Percentiles rank a stretch among this genome's conserved stretches.
These are phyloP conservation scores for Drosophila eugracilis DNA, from an alignment of 1,140 invertebrate genomes.

Conservation along the genomic window DNA sequence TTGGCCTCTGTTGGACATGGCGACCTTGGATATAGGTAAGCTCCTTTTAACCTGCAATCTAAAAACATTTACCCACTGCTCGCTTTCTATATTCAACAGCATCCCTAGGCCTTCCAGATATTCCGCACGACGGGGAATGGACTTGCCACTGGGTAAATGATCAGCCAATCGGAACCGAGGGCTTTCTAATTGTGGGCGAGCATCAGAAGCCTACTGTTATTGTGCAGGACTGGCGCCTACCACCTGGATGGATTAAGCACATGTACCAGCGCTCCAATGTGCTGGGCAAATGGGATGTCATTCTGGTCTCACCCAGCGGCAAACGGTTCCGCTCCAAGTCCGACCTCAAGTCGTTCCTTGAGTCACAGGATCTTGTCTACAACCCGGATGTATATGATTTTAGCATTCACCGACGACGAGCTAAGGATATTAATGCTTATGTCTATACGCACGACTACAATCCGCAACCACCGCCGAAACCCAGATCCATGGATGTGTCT, in stretches of 20 bases:
- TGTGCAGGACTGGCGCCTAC: slow-evolving; percentile 90
- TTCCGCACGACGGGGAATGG: slow-evolving; percentile 86
- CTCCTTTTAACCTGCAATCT: too few relatives aligned
- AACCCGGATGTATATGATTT: slow-evolving; percentile 87
- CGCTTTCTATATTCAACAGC: slow-evolving; percentile 22
- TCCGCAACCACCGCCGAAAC: slow-evolving; percentile 65
- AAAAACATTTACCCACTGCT: not conserved
- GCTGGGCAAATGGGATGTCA: slow-evolving; percentile 92
- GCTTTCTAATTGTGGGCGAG: slow-evolving; percentile 84
- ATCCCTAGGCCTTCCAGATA: slow-evolving; percentile 70
- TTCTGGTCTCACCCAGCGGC: slow-evolving; percentile 89
- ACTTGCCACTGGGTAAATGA: slow-evolving; percentile 88
- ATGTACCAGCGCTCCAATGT: slow-evolving; percentile 89
- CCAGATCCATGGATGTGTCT: slow-evolving; percentile 55
- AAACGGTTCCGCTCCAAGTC: slow-evolving; percentile 87
- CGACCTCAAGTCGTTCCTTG: slow-evolving; percentile 87
- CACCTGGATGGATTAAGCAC: slow-evolving; percentile 91
- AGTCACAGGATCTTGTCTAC: slow-evolving; percentile 85
- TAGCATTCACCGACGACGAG: slow-evolving; percentile 86
- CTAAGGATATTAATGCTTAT: slow-evolving; percentile 86
- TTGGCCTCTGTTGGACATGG: slow-evolving; percentile 80
- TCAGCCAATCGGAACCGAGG: slow-evolving; percentile 87
- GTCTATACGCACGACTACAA: slow-evolving; percentile 82
- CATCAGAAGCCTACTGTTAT: slow-evolving; percentile 87
- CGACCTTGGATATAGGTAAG: slow-evolving; percentile 76